Evolutionary conservation across 1,140 invertebrate genomes (phyloP), one percentile per base, ranked within the genome.

Genomic region (Drosophila sproati): DNA sequence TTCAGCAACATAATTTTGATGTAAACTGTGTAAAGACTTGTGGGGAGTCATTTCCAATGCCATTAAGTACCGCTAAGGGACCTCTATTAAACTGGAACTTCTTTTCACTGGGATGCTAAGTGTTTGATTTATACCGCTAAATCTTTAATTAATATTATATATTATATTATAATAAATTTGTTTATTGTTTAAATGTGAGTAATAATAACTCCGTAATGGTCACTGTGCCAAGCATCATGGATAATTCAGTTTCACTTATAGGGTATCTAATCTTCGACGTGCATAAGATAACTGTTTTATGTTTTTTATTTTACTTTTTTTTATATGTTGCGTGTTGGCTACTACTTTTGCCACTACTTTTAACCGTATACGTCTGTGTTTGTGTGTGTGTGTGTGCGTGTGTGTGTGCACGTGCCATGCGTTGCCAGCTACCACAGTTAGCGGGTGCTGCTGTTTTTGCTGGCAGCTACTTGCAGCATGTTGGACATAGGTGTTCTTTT

Each of bases 291-390:
- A 34, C 60, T 56, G 35, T n/a, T 8, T 6, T 10, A n/a, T 8
- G 2, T 52, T 50, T 56, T 61, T n/a, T 50, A 50, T 35, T 35
- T 35, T 45, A 47, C 1, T 56, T 56, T 32, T 45, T 39, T 45
- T 51, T 62, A 59, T 64, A 60, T 55, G 61, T 66, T 73, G 68
- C 39, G 66, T 67, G 73, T 59, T 86, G 82, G 82, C 75, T 82
- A 82, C 82, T 86, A 73, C 82, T 86, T 76, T 86, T 80, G 78
- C 82, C 76, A 81, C 82, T 86, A 78, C 75, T 87, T 82, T 78
- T 70, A 86, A 82, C 82, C 77, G 68, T 77, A 87, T 82, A 86
- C 4, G 43, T 51, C 32, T 66, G 34, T 39, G 57, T 51, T 31
- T 63, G 20, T 59, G 10, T 34, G 12, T 2, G 32, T 61, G 45